Conservation (phyloP, 2,888 invertebrate genomes). For the Neuroscelio doddi region DNA sequence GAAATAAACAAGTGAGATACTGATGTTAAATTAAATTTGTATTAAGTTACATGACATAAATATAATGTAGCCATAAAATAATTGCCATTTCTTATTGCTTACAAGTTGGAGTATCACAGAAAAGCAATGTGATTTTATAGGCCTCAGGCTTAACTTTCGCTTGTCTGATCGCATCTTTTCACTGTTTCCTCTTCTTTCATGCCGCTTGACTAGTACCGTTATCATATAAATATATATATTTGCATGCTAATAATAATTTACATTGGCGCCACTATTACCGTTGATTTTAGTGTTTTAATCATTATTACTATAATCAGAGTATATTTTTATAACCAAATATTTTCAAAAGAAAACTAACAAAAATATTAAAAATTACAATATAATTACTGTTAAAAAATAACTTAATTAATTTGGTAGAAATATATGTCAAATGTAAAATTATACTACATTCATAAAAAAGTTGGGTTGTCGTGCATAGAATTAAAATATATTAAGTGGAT, state of each 20-base stretch:
- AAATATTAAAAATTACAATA: too few relatives aligned
- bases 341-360: too few relatives aligned
- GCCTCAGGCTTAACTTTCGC: constrained; percentile 64
- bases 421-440: too few relatives aligned
- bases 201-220: constrained; percentile 36
- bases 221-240: constrained; percentile 18
- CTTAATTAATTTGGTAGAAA: too few relatives aligned
- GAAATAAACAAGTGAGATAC: background rate
- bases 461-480: too few relatives aligned
- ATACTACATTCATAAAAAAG: too few relatives aligned
- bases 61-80: constrained; percentile 17
- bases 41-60: constrained; percentile 24
- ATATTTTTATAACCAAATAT: background rate
- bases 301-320: constrained; percentile 1
- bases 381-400: too few relatives aligned
- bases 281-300: background rate
- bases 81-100: constrained; percentile 33
- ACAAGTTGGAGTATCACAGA: background rate
- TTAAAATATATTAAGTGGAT: too few relatives aligned
- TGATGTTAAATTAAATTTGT: constrained; percentile 20
- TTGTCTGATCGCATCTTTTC: constrained; percentile 50
- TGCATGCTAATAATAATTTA: constrained; percentile 4
- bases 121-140: constrained; percentile 26
- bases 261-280: constrained; percentile 5
- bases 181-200: constrained; percentile 48